Conservation (phyloP, 2,797 vertebrate genomes). For the Acrossocheilus wenchowensis region DNA sequence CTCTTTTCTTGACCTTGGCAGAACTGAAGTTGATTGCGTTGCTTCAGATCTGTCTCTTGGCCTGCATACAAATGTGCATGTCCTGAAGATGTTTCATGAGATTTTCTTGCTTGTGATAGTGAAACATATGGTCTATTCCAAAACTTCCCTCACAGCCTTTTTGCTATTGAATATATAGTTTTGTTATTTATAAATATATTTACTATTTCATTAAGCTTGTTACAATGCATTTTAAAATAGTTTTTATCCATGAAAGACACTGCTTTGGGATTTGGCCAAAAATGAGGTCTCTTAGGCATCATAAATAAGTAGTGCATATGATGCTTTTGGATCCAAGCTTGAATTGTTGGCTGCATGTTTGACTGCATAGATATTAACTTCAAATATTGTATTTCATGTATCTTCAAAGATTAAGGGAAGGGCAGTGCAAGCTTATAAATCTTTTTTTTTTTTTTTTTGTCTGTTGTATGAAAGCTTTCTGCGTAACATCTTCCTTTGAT, state of each 20-base stretch:
- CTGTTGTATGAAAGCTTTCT: neutral
- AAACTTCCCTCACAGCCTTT: neutral
- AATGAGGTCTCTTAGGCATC: neutral
- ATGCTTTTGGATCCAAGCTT: neutral
- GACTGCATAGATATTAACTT: neutral
- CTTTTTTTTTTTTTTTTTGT: neutral
- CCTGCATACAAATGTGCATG: constrained; percentile 29
- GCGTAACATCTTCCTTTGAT: constrained; percentile 12
- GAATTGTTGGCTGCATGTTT: neutral
- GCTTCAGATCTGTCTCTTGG: constrained; percentile 43
- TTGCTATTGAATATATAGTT: neutral
- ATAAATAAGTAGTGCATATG: neutral
- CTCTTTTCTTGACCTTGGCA: constrained; percentile 32
- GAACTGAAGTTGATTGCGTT: constrained; percentile 26
- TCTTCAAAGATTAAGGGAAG: neutral
- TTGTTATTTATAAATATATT: neutral
- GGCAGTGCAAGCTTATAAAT: neutral
- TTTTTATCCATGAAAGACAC: too few species aligned
- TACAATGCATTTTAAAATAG: neutral
- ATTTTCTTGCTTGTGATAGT: neutral
- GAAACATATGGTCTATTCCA: neutral
- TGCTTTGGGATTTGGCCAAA: neutral
- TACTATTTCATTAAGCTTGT: neutral
- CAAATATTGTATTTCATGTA: neutral
- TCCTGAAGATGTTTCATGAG: constrained; percentile 6